phyloP scores from a whole-genome alignment of 2,113 vertebrate species.

The Crocuta crocuta region DNA sequence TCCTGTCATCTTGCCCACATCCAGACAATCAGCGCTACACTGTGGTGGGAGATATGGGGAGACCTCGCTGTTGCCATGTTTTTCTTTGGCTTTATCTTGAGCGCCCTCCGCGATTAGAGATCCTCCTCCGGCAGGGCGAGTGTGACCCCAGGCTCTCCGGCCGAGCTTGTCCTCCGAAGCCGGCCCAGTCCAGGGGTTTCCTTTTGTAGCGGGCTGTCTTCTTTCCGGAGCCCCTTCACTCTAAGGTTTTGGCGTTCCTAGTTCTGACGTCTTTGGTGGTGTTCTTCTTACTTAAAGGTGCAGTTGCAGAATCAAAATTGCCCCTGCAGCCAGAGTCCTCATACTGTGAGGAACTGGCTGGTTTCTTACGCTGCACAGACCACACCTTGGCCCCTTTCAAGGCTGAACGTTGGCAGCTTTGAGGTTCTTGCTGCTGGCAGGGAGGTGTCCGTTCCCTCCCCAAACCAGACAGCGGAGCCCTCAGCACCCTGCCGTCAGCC shows the following conservation, averaged over 20 bases:
- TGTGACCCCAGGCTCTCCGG: conserved; percentile 91
- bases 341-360: conserved; percentile 86
- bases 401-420: background rate
- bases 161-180: conserved; percentile 90
- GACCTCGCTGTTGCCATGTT: conserved; percentile 53
- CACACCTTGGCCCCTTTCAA: conserved; percentile 20
- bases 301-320: conserved; percentile 89
- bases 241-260: conserved; percentile 82
- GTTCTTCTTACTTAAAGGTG: conserved; percentile 91
- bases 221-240: conserved; percentile 79
- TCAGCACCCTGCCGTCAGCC: background rate
- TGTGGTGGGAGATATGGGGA: conserved; percentile 89
- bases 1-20: conserved; percentile 84
- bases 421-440: fast-evolving
- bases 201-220: conserved; percentile 73
- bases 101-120: conserved; percentile 63
- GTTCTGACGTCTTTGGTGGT: conserved; percentile 79
- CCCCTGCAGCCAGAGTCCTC: conserved; percentile 85
- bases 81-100: conserved; percentile 78
- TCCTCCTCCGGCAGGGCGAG: conserved; percentile 89
- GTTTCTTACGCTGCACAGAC: conserved; percentile 81
- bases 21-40: conserved; percentile 86
- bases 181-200: conserved; percentile 83
- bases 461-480: background rate
- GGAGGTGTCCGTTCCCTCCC: conserved; percentile 49